Evolutionary conservation across 2,797 vertebrate species (phyloP).

Genomic region (Cichlasoma orientale): DNA sequence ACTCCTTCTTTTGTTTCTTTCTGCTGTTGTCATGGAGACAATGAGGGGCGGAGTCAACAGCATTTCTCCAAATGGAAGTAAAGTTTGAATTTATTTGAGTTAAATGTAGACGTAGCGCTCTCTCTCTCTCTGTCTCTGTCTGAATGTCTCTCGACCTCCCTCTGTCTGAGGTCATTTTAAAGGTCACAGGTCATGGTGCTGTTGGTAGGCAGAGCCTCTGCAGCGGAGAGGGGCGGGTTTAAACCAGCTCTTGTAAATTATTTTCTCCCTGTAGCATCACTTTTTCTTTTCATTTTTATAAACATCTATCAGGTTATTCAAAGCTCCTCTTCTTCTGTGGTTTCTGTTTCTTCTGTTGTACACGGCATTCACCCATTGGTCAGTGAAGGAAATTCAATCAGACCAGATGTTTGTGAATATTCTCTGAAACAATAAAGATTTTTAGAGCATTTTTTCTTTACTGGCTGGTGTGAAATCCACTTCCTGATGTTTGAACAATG

Average conservation of each 20-base stretch:
- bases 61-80: conserved; percentile 14
- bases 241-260: conserved; percentile 64
- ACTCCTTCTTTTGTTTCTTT: not conserved
- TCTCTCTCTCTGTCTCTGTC: not conserved
- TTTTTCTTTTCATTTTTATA: conserved; percentile 62
- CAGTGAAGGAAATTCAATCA: conserved; percentile 15
- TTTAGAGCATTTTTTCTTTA: conserved; percentile 55
- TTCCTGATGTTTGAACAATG: not conserved
- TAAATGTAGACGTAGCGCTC: conserved; percentile 18
- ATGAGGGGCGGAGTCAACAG: not conserved
- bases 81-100: conserved; percentile 29
- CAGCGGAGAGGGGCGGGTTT: not conserved
- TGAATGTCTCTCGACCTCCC: not conserved
- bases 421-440: conserved; percentile 67
- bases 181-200: conserved; percentile 8
- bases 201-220: not conserved
- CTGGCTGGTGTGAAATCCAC: not conserved
- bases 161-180: not conserved
- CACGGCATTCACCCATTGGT: conserved; percentile 5
- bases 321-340: conserved; percentile 17
- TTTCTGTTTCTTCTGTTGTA: conserved; percentile 1
- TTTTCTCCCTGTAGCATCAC: conserved; percentile 59
- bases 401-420: conserved; percentile 57
- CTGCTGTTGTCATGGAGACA: conserved; percentile 48
- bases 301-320: conserved; percentile 20